phyloP scores from a whole-genome alignment of 2,888 invertebrate genomes.

The Drosophila melanosoma region DNA sequence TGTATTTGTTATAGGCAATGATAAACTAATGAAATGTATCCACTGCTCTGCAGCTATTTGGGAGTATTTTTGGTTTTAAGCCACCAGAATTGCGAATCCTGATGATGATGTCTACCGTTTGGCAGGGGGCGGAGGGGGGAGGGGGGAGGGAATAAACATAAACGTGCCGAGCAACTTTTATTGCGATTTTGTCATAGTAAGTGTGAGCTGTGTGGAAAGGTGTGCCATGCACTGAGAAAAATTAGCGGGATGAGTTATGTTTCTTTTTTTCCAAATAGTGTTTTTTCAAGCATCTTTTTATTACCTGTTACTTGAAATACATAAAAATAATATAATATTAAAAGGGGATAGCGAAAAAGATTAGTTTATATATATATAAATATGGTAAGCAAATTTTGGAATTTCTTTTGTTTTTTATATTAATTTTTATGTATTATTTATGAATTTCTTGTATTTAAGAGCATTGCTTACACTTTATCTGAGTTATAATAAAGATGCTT shows the following conservation, averaged over 20 bases:
- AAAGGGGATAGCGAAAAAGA: no score
- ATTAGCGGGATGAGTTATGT: not conserved
- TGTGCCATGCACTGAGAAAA: conserved; percentile 32
- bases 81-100: conserved; percentile 44
- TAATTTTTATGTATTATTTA: no score
- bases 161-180: conserved; percentile 73
- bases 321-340: not conserved
- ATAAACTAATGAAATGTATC: conserved; percentile 57
- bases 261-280: not conserved
- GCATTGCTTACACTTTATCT: not conserved
- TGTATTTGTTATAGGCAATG: conserved; percentile 19
- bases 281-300: not conserved
- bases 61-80: conserved; percentile 6
- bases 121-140: conserved; percentile 2
- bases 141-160: conserved; percentile 48
- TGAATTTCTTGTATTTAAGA: no score
- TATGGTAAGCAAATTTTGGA: no score
- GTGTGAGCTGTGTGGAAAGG: conserved; percentile 24
- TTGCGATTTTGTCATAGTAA: conserved; percentile 37
- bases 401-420: no score
- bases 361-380: no score
- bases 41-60: conserved; percentile 22
- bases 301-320: not conserved
- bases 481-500: not conserved
- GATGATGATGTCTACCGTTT: conserved; percentile 39